Conservation (phyloP, 1,140 invertebrate species). For the Cydia pomonella region DNA sequence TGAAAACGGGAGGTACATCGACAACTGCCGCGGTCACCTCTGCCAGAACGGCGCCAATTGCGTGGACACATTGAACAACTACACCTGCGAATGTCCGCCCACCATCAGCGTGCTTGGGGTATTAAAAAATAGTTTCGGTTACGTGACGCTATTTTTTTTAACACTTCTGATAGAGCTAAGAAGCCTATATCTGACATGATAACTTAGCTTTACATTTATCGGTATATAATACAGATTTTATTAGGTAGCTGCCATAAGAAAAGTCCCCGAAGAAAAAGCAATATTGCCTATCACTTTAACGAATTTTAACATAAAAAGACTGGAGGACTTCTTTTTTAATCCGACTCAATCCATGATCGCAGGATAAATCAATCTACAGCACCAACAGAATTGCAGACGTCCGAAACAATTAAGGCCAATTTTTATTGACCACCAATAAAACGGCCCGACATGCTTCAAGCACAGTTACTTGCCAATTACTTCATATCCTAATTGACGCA, state of each 20-base stretch:
- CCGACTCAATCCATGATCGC: neutral
- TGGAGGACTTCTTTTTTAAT: too few relatives aligned
- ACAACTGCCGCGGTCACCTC: conserved; percentile 93
- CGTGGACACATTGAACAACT: conserved; percentile 93
- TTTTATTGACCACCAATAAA: conserved; percentile 8
- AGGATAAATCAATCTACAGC: conserved; percentile 10
- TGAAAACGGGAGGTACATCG: too few relatives aligned
- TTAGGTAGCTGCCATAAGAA: too few relatives aligned
- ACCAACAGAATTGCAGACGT: neutral
- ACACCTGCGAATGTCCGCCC: conserved; percentile 93
- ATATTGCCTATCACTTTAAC: too few relatives aligned
- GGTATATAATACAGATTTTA: too few relatives aligned
- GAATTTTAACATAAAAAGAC: too few relatives aligned
- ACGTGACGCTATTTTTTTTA: too few relatives aligned
- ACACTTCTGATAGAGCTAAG: too few relatives aligned
- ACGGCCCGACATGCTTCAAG: neutral
- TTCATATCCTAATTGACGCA: conserved; percentile 19
- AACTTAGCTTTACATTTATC: too few relatives aligned
- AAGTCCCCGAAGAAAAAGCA: too few relatives aligned
- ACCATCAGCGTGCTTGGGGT: conserved; percentile 84
- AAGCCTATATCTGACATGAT: too few relatives aligned
- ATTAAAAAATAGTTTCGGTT: too few relatives aligned
- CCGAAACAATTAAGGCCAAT: conserved; percentile 20
- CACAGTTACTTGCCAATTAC: conserved; percentile 4
- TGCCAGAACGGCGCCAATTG: conserved; percentile 96